Evolutionary conservation across 2,113 vertebrate genomes (phyloP).

Genomic region (Lagopus muta): DNA sequence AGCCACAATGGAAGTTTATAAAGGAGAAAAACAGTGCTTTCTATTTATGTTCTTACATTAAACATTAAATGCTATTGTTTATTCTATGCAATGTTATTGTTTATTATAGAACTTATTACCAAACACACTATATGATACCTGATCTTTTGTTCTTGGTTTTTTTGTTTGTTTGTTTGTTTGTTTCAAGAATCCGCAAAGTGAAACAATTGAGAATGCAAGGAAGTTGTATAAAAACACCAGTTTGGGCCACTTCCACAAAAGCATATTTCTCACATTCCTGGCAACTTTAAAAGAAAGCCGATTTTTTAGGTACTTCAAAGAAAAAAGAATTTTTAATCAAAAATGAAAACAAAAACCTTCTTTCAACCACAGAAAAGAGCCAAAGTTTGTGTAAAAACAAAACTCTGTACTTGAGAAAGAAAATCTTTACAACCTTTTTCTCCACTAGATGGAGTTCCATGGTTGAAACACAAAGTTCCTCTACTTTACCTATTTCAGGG

Average conservation of each 20-base stretch:
- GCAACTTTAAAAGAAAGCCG: neutral
- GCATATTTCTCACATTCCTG: neutral
- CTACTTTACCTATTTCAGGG: constrained; percentile 86
- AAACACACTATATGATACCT: neutral
- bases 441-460: constrained; percentile 60
- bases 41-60: neutral
- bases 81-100: neutral
- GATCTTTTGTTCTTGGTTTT: neutral
- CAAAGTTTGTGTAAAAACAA: neutral
- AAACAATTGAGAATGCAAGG: neutral
- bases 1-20: neutral
- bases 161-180: neutral
- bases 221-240: neutral
- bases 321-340: constrained; percentile 23
- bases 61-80: neutral
- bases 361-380: neutral
- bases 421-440: neutral
- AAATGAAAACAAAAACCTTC: neutral
- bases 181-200: neutral
- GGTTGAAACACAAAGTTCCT: neutral
- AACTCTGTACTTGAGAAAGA: neutral
- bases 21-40: neutral
- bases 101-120: neutral
- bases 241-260: neutral
- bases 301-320: neutral